Evolutionary conservation across 2,113 vertebrate species (phyloP), one percentile per base, ranked within the genome.

Genomic region (Cranoglanis bouderius): DNA sequence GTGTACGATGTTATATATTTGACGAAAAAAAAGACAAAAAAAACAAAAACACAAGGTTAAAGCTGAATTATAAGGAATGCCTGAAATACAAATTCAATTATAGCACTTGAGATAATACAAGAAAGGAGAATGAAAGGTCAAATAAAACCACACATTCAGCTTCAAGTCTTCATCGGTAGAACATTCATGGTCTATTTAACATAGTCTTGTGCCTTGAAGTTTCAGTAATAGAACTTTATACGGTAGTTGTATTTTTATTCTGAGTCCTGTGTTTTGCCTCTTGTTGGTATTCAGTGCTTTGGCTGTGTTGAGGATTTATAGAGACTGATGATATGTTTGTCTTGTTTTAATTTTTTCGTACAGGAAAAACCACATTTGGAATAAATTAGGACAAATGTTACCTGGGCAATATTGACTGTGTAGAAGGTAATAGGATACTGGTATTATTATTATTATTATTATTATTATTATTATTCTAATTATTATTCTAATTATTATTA

Each of bases 181-280:
- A 89, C 87, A 87, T 90, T 91, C 89, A 92, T 91, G 90, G 91
- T 92, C 88, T 91, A 91, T 92, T 92, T 92, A 92, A 92, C 92
- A 93, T 93, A 92, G 93, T 93, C 90, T 91, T 91, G 93, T 93
- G 93, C 93, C 93, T 93, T 93, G 93, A 93, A 92, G 92, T 93
- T 93, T 90, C 90, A 87, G 90, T 91, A 92, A 90, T 91, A 91
- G 90, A 91, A 89, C 90, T 92, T 92, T 92, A 88, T 92, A 93
- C 91, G 81, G 93, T 91, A 92, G 90, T 90, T 90, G 90, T 91
- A 91, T 93, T 92, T 91, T 88, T 92, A 93, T 90, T 91, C 90
- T 32, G 53, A 90, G 92, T 93, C 90, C 90, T 91, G 91, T 92
- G 91, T 92, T 92, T 92, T 92, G 91, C 90, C 91, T 92, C 91